Percentiles rank a stretch among this genome's conserved stretches.
Conservation (phyloP, 2,797 vertebrate genomes). For the Chloroceryle amazona region DNA sequence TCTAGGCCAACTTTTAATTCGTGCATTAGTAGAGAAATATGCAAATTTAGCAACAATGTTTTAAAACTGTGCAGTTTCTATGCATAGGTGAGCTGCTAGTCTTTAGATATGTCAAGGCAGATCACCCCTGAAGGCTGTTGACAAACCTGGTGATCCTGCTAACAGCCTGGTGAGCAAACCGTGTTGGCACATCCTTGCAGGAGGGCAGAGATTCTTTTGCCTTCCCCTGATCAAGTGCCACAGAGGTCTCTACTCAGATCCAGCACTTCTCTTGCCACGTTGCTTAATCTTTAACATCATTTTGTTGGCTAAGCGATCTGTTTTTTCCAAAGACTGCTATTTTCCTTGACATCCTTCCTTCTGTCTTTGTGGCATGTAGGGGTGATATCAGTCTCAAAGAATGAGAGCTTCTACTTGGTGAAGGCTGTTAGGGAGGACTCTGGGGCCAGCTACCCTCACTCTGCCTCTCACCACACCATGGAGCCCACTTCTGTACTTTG, state of each 20-base stretch:
- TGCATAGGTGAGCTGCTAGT: background rate
- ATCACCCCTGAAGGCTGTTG: background rate
- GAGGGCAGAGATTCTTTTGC: background rate
- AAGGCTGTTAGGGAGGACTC: background rate
- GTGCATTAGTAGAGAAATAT: background rate
- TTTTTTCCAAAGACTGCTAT: background rate
- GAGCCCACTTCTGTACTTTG: background rate
- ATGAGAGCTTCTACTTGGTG: background rate
- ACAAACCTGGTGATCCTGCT: background rate
- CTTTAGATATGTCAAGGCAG: background rate
- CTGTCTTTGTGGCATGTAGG: background rate
- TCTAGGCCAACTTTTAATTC: background rate
- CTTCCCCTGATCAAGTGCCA: background rate
- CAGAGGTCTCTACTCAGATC: rapidly evolving
- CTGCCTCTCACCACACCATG: background rate
- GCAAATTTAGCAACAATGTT: background rate
- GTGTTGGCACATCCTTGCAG: background rate
- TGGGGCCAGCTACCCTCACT: background rate
- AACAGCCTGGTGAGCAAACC: background rate
- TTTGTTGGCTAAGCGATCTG: background rate
- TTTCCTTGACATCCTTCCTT: background rate
- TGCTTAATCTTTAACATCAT: background rate
- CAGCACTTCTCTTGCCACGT: background rate
- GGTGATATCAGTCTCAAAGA: background rate
- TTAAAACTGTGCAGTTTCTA: background rate